Conservation (phyloP, 2,888 invertebrate genomes). For the Conops quadrifasciatus region DNA sequence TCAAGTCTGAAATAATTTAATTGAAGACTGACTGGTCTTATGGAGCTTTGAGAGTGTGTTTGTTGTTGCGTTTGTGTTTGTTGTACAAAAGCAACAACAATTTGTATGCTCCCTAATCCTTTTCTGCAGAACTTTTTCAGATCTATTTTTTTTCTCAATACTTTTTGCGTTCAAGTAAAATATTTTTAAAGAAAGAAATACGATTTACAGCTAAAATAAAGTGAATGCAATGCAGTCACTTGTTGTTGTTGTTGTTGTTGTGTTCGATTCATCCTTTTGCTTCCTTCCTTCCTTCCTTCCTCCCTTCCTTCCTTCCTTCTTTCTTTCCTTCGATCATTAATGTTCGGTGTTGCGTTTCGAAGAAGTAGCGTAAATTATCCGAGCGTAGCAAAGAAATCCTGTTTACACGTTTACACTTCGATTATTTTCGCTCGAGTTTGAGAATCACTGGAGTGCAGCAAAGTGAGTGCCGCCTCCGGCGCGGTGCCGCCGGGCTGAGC, state of each 20-base stretch:
- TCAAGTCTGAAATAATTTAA: too few relatives aligned
- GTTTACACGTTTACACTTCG: not conserved
- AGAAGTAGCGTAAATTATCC: not conserved
- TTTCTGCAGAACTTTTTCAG: too few relatives aligned
- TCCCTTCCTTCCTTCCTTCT: too few relatives aligned
- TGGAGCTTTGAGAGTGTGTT: too few relatives aligned
- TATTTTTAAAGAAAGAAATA: not conserved
- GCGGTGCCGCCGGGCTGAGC: not conserved
- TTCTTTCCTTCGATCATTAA: too few relatives aligned
- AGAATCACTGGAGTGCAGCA: not conserved
- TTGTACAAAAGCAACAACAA: too few relatives aligned
- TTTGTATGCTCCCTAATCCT: too few relatives aligned
- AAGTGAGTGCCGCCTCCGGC: not conserved
- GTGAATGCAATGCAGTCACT: not conserved
- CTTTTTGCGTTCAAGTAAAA: not conserved
- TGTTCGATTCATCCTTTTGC: not conserved
- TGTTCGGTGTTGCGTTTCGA: too few relatives aligned
- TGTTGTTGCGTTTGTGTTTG: too few relatives aligned
- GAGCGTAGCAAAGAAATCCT: conserved; percentile 2
- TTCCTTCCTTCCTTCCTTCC: not conserved
- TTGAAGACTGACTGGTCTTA: too few relatives aligned
- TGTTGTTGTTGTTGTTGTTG: conserved; percentile 2
- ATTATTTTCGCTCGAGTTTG: not conserved
- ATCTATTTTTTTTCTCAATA: not conserved
- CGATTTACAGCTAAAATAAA: not conserved